Percentiles rank a stretch among this genome's conserved stretches.
Evolutionary conservation across 2,888 invertebrate species (phyloP).

Genomic region (Tetragonula carbonaria): DNA sequence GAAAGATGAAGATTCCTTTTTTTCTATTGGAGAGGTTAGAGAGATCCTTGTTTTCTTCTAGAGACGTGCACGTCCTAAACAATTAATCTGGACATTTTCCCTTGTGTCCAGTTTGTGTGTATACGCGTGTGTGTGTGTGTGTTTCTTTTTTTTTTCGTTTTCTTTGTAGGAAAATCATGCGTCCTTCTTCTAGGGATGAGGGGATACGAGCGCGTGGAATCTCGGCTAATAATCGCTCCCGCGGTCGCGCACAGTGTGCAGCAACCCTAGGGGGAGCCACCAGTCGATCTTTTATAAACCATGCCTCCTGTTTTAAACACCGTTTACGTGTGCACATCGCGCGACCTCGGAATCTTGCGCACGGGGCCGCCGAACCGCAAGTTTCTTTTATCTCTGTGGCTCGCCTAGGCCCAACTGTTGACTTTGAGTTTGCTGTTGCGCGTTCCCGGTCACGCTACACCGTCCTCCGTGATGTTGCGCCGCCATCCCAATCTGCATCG

Average conservation of each 20-base stretch:
- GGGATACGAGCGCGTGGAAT: conserved; percentile 35
- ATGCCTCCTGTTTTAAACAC: conserved; percentile 49
- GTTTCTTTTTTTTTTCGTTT: background rate
- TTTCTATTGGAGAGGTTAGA: background rate
- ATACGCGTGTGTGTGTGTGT: too few species aligned
- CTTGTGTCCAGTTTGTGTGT: background rate
- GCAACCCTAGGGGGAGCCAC: conserved; percentile 25
- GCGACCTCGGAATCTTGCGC: conserved; percentile 77
- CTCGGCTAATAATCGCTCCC: conserved; percentile 39
- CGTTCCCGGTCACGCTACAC: conserved; percentile 79
- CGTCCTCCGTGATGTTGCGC: conserved; percentile 84
- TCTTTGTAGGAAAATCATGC: conserved; percentile 16
- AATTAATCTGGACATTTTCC: conserved; percentile 10
- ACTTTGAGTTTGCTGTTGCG: conserved; percentile 79
- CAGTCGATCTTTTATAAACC: conserved; percentile 47
- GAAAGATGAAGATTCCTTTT: conserved; percentile 20
- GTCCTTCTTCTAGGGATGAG: conserved; percentile 35
- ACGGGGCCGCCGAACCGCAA: conserved; percentile 76
- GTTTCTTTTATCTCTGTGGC: conserved; percentile 84
- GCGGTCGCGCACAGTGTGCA: conserved; percentile 22
- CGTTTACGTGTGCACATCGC: conserved; percentile 57
- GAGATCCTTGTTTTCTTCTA: conserved; percentile 34
- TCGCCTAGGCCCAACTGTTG: conserved; percentile 82
- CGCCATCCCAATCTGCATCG: conserved; percentile 67
- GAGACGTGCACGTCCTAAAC: conserved; percentile 29